Evolutionary conservation across 2,888 invertebrate species (phyloP), one percentile per base, ranked within the genome.

Genomic region (Norana najaformis): DNA sequence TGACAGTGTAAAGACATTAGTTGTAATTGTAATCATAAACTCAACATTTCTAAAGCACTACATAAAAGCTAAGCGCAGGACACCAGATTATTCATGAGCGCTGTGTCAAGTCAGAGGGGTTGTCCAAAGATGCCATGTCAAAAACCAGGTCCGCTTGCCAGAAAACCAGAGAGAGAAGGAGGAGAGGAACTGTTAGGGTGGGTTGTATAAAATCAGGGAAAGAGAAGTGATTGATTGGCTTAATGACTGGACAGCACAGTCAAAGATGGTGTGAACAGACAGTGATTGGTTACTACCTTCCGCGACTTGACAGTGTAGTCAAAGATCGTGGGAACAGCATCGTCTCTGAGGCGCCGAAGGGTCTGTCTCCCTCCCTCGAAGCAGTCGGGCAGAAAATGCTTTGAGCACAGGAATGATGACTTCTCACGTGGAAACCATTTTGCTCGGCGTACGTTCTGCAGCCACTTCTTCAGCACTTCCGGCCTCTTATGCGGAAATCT

Each of bases 371-470:
- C 69, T 30, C 69, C 69, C 69, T 69, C 69, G 69, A 69, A 69
- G n/a, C 69, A 69, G n/a, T 69, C 69, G 0, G 30, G 69, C 30
- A 69, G 69, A 69, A 69, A 69, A 69, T 69, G 69, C 69, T 69
- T 5, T 1, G 69, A 69, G n/a, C 69, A 69, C 0, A 69, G 69
- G 69, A 69, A 69, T 13, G 69, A 69, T n/a, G 69, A 69, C n/a
- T 69, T 69, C 69, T 69, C 69, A n/a, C 69, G 69, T 69, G 69
- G 69, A 69, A 69, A 69, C 69, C 69, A 69, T 69, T 69, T 69
- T 8, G 30, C 69, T 8, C 69, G 69, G 1, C 69, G 69, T 13
- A 69, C 69, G n/a, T 69, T 69, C 69, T 69, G 30, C 69, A 69
- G n/a, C 69, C 69, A 69, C 69, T 69, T 69, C 69, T n/a, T 69